A percentile compares a stretch with the other conserved stretches of the same genome.
Conservation (phyloP, 1,140 invertebrate genomes). For the Drosophila azteca region DNA sequence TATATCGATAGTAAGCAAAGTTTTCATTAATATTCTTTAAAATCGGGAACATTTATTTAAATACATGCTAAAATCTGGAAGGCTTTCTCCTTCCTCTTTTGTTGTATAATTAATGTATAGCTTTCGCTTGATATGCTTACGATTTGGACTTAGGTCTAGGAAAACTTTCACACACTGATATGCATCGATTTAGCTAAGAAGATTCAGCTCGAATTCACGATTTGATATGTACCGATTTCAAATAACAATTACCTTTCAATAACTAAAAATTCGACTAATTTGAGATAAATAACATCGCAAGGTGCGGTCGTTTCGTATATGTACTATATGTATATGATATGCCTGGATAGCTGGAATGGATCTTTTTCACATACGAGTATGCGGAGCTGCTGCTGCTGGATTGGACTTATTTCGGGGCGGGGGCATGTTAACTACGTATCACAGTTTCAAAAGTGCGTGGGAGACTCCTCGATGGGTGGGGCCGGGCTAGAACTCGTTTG, state of each 20-base stretch:
- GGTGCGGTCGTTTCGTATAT: constrained; percentile 52
- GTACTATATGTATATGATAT: constrained; percentile 15
- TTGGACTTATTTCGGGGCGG: constrained; percentile 18
- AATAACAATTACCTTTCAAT: constrained; percentile 33
- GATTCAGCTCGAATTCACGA: constrained; percentile 16
- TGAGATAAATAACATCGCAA: constrained; percentile 42
- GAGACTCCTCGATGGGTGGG: constrained; percentile 1
- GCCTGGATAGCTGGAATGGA: not conserved
- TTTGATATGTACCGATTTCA: constrained; percentile 48
- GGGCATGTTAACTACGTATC: constrained; percentile 64
- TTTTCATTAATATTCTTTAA: constrained; percentile 2
- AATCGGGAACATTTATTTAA: constrained; percentile 54
- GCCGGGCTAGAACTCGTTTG: constrained; percentile 70
- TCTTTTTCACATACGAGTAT: not conserved
- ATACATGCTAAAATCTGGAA: constrained; percentile 24
- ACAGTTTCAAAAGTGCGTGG: constrained; percentile 58
- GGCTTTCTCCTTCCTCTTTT: constrained; percentile 8
- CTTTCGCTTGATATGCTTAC: constrained; percentile 35
- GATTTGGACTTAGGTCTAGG: constrained; percentile 15
- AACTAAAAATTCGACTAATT: constrained; percentile 15
- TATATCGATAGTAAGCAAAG: too few relatives aligned
- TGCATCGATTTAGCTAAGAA: constrained; percentile 8
- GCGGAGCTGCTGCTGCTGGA: not conserved
- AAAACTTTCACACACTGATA: too few relatives aligned
- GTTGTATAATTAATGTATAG: constrained; percentile 25